These are phyloP conservation scores for Nomada fucata DNA, from an alignment of 2,888 invertebrate genomes.

Conservation along the genomic window DNA sequence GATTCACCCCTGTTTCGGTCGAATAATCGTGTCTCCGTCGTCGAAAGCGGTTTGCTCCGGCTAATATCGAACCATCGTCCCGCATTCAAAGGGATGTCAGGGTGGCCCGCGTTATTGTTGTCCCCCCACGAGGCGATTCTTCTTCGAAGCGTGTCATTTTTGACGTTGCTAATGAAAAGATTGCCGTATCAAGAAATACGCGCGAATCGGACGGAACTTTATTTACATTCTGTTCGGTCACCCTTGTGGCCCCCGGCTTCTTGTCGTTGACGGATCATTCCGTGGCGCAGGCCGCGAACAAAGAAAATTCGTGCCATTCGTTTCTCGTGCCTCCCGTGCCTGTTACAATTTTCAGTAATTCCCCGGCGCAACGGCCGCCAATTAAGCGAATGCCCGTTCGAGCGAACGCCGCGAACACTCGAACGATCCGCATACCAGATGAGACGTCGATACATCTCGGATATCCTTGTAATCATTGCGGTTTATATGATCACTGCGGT, in stretches of 20 bases:
- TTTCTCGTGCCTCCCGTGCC: too few relatives aligned
- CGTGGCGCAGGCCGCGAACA: too few relatives aligned
- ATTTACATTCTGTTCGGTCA: not conserved
- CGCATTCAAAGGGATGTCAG: conserved; percentile 53
- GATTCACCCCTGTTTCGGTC: conserved; percentile 70
- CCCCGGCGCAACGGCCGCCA: not conserved
- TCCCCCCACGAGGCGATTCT: conserved; percentile 35
- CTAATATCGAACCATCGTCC: conserved; percentile 70
- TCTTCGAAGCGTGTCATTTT: conserved; percentile 48
- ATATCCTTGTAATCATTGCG: conserved; percentile 57
- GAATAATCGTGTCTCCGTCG: conserved; percentile 74
- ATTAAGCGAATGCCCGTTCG: conserved; percentile 1
- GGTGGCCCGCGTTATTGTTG: conserved; percentile 45
- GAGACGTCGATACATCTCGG: conserved; percentile 40
- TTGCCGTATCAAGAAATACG: conserved; percentile 26
- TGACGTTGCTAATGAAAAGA: conserved; percentile 54
- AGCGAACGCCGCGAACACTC: not conserved
- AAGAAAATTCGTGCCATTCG: too few relatives aligned
- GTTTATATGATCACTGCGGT: conserved; percentile 75
- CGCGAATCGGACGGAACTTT: not conserved
- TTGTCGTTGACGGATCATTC: too few relatives aligned
- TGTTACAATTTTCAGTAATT: too few relatives aligned
- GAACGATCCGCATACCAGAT: conserved; percentile 39
- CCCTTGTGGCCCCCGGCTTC: not conserved
- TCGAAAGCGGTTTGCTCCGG: conserved; percentile 72